Evolutionary conservation across 2,797 vertebrate species (phyloP).

Genomic region (Gobio occitaniae): DNA sequence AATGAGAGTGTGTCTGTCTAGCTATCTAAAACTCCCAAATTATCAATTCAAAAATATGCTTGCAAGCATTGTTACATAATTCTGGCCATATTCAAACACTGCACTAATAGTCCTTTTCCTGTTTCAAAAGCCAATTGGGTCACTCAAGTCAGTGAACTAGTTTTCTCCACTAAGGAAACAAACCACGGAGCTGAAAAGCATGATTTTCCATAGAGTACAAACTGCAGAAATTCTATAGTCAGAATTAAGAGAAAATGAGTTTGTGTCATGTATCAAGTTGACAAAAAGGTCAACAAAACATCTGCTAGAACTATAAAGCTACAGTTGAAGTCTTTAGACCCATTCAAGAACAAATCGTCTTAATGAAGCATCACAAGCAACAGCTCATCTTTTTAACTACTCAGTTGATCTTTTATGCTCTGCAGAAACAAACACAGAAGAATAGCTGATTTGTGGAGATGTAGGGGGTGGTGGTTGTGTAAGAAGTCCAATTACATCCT

Average conservation of each 20-base stretch:
- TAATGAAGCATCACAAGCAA: not conserved
- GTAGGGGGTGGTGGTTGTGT: not conserved
- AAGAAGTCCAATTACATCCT: conserved; percentile 2
- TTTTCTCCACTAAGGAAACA: not conserved
- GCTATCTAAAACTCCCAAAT: not conserved
- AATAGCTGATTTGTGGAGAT: not conserved
- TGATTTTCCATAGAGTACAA: conserved; percentile 19
- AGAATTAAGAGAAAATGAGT: not conserved
- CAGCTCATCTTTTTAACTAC: not conserved
- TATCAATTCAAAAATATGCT: not conserved
- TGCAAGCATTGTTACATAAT: conserved; percentile 30
- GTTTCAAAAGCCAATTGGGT: conserved; percentile 28
- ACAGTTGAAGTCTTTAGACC: not conserved
- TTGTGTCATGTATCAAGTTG: not conserved
- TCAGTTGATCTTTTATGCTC: not conserved
- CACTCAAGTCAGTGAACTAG: not conserved
- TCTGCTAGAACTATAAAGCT: conserved; percentile 3
- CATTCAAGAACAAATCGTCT: not conserved
- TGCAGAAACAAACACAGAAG: not conserved
- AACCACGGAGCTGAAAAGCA: not conserved
- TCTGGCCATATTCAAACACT: conserved; percentile 1
- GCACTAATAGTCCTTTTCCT: conserved; percentile 10
- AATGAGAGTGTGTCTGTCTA: too few species aligned
- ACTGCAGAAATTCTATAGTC: conserved; percentile 14
- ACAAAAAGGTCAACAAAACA: not conserved